Evolutionary conservation across 2,113 vertebrate species (phyloP).

Genomic region (Felis catus): DNA sequence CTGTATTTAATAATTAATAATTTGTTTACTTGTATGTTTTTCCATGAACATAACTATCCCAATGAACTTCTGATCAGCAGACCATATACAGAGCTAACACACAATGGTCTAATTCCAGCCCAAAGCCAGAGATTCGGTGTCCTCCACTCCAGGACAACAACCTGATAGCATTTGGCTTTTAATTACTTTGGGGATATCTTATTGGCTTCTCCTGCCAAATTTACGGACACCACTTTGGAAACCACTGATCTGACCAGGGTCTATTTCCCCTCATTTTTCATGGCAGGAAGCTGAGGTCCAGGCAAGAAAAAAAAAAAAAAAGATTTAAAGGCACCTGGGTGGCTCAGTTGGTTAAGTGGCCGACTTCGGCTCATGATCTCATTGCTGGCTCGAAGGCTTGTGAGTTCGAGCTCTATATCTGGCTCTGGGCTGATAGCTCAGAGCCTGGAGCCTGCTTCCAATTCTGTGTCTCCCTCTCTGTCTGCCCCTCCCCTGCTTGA

Average conservation of each 20-base stretch:
- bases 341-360: too few relatives aligned
- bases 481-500: too few relatives aligned
- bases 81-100: background rate
- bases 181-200: background rate
- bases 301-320: background rate
- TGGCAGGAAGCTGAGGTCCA: background rate
- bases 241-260: background rate
- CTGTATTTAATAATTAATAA: background rate
- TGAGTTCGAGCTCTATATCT: too few relatives aligned
- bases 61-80: background rate
- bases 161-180: background rate
- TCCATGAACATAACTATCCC: background rate
- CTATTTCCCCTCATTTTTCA: background rate
- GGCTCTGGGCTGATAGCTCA: too few relatives aligned
- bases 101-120: background rate
- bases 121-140: background rate
- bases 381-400: too few relatives aligned
- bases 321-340: too few relatives aligned
- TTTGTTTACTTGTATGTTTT: background rate
- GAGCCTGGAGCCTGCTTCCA: too few relatives aligned
- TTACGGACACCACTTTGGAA: background rate
- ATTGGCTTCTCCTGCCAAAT: background rate
- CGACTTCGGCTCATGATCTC: too few relatives aligned
- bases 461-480: too few relatives aligned
- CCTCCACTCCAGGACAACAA: background rate